phyloP scores from a whole-genome alignment of 2,797 vertebrate genomes.

The Parotocinclus haroldoi region DNA sequence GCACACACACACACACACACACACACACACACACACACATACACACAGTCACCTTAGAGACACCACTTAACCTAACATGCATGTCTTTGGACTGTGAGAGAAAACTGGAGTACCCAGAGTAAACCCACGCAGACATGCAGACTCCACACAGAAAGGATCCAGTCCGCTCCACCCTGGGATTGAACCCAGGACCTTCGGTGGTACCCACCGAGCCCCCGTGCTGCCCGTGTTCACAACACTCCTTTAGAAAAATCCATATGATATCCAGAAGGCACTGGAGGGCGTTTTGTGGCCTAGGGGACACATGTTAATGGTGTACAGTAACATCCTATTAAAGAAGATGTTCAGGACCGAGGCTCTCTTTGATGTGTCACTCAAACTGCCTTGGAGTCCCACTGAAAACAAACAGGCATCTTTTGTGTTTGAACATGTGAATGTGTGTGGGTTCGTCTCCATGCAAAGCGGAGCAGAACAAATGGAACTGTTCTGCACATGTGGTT shows the following conservation, averaged over 20 bases:
- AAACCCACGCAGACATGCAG: no score
- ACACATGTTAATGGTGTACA: constrained; percentile 32
- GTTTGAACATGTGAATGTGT: constrained; percentile 7
- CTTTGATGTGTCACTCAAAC: constrained; percentile 46
- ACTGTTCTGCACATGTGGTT: constrained; percentile 51
- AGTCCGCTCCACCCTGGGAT: no score
- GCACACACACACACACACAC: no score
- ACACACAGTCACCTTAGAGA: no score
- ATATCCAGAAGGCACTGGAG: neutral
- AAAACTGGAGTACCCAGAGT: no score
- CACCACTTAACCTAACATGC: no score
- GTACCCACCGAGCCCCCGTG: no score
- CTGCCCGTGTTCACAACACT: no score
- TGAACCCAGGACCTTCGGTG: no score
- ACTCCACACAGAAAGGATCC: no score
- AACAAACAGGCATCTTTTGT: constrained; percentile 32
- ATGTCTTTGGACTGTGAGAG: no score
- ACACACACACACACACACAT: no score
- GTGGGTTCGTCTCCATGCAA: constrained; percentile 53
- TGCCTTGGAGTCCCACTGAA: constrained; percentile 38
- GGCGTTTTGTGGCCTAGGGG: constrained; percentile 7
- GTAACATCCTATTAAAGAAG: constrained; percentile 32
- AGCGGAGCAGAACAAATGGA: constrained; percentile 52
- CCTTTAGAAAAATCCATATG: neutral
- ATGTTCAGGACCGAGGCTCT: constrained; percentile 19